Evolutionary conservation across 2,797 vertebrate genomes (phyloP).

Genomic region (Chelon labrosus): DNA sequence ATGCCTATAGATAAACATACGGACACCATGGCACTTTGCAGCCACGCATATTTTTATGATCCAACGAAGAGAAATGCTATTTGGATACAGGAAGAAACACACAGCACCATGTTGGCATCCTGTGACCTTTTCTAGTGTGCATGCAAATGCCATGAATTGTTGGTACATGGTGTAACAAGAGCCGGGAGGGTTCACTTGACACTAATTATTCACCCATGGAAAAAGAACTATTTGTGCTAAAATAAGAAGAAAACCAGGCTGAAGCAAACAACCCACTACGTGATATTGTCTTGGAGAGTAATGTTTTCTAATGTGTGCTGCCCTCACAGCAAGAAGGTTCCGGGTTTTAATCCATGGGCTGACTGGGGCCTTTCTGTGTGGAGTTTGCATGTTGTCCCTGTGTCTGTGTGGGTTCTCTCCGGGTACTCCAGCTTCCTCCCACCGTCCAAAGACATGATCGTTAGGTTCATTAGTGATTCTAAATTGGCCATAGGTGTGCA

Average conservation of each 20-base stretch:
- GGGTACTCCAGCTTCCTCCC: too few relatives aligned
- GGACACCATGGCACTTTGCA: constrained; percentile 31
- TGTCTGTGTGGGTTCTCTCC: too few relatives aligned
- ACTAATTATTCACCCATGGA: constrained; percentile 6
- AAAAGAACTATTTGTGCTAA: constrained; percentile 12
- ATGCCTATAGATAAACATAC: constrained; percentile 70
- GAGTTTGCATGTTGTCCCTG: too few relatives aligned
- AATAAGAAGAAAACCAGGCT: background rate
- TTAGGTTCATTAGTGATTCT: too few relatives aligned
- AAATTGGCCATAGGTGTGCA: too few relatives aligned
- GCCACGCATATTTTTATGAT: constrained; percentile 26
- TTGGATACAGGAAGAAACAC: constrained; percentile 37
- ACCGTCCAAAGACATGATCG: too few relatives aligned
- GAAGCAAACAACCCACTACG: constrained; percentile 3
- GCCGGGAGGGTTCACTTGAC: constrained; percentile 5
- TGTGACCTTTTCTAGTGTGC: constrained; percentile 36
- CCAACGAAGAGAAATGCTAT: constrained; percentile 24
- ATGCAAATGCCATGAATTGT: background rate
- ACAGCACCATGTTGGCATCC: constrained; percentile 1
- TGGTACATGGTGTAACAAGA: constrained; percentile 12
- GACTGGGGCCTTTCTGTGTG: too few relatives aligned
- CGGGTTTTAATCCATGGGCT: too few relatives aligned
- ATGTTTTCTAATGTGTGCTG: constrained; percentile 27
- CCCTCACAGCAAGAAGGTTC: too few relatives aligned
- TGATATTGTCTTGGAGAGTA: background rate